Percentiles rank a stretch among this genome's conserved stretches.
Evolutionary conservation across 2,797 vertebrate genomes (phyloP).

Genomic region (Mormyrops attenuatus): DNA sequence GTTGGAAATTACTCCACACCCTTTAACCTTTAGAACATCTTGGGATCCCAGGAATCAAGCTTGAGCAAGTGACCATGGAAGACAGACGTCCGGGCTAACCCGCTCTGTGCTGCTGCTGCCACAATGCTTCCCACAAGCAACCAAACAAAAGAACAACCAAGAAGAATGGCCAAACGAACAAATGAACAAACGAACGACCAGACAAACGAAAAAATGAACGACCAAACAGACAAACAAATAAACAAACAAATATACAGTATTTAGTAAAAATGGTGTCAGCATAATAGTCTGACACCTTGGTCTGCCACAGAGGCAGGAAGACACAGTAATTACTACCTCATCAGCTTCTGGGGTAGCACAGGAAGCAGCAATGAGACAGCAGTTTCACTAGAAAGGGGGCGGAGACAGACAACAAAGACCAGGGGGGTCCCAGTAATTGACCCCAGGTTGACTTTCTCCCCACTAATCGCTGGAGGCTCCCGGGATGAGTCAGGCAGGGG

Average conservation of each 20-base stretch:
- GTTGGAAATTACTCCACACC: not conserved
- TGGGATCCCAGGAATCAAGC: not conserved
- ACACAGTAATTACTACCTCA: not conserved
- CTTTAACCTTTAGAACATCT: not conserved
- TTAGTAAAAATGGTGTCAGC: not conserved
- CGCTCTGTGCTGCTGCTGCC: not conserved
- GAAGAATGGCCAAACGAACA: not conserved
- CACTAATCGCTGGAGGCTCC: conserved; percentile 5
- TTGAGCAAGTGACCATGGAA: not conserved
- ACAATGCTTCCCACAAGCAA: not conserved
- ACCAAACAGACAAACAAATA: not conserved
- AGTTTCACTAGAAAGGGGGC: not conserved
- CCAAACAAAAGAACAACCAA: not conserved
- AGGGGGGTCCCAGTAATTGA: conserved; percentile 46
- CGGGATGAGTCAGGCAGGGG: not conserved
- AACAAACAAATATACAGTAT: not conserved
- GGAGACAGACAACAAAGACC: conserved; percentile 39
- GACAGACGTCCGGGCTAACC: not conserved
- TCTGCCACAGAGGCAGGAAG: not conserved
- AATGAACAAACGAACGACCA: not conserved
- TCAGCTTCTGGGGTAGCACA: not conserved
- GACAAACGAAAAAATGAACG: not conserved
- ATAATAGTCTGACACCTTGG: not conserved
- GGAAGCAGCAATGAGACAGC: not conserved
- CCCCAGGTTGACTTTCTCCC: conserved; percentile 31